Percentiles rank a stretch among this genome's conserved stretches.
Conservation (phyloP, 2,888 invertebrate genomes). For the Hypselothyrea guttata region DNA sequence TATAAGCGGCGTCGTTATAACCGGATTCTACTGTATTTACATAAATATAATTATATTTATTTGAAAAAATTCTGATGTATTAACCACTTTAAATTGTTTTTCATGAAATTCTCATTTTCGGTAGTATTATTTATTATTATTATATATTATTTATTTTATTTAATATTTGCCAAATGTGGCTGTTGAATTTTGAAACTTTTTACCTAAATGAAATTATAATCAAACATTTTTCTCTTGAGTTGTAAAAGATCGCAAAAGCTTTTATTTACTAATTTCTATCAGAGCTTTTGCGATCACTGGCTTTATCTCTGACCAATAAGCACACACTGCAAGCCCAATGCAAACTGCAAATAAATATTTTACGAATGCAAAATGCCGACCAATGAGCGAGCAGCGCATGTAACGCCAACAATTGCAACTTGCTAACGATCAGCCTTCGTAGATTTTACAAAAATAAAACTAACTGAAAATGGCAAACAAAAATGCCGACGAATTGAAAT, state of each 20-base stretch:
- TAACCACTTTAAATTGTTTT: neutral
- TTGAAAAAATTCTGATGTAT: neutral
- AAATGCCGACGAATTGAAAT: constrained; percentile 63
- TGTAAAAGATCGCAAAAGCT: too few species aligned
- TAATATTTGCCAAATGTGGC: too few species aligned
- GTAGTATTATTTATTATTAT: neutral
- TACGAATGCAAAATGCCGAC: constrained; percentile 16
- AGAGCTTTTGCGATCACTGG: too few species aligned
- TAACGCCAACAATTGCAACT: constrained; percentile 14
- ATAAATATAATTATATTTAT: neutral
- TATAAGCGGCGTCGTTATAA: too few species aligned
- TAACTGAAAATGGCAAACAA: too few species aligned
- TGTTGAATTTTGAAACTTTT: too few species aligned
- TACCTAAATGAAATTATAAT: too few species aligned
- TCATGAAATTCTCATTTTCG: neutral
- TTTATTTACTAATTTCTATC: too few species aligned
- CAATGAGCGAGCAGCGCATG: constrained; percentile 19
- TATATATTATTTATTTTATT: neutral
- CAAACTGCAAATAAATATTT: constrained; percentile 8
- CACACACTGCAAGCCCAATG: constrained; percentile 1
- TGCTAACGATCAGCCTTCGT: constrained; percentile 43
- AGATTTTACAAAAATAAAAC: constrained; percentile 19
- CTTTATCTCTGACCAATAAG: neutral
- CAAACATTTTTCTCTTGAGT: too few species aligned
- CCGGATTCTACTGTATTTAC: too few species aligned